Base-by-base conservation (phyloP, 2,888 invertebrate genomes). In the Eumacrocentrus americanus region DNA sequence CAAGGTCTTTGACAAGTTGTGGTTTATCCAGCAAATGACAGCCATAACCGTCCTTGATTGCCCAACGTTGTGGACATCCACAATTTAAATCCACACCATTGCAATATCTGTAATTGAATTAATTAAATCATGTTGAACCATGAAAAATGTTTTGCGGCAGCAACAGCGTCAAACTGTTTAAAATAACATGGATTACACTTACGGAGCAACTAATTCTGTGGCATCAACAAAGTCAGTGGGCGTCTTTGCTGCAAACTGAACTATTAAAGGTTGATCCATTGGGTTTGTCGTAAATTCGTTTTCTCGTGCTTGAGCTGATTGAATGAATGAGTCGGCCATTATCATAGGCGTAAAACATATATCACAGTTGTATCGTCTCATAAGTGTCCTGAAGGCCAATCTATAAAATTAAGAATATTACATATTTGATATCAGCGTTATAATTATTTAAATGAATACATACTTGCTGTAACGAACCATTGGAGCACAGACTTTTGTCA, bases 31-130 rank as follows among this genome's bases (percentile, higher is more conserved):
- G 81, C 66, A 98, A 81, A 61, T 90, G 88, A 73, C 92, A 92
- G 0, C 98, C 98, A 76, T 93, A 91, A 2, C 95, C 95, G 76
- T 94, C 92, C 67, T 91, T 87, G 81, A 93, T 90, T 0, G 97
- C 97, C 97, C 97, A 98, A 67, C 89, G 84, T 81, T 98, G 98
- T 0, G 98, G 98, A 72, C 98, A 98, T 0, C 98, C 98, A 83
- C 98, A 98, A 79, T 98, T 98, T 34, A 98, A 83, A 82, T 98
- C 98, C 1, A 97, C 91, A 4, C 98, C 98, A 83, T 93, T 91
- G 56, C 91, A 88, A 83, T 90, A 92, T 11, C 90, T 90, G 54
- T 46, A 37, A n/a, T n/a, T n/a, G n/a, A n/a, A n/a, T 44, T 2
- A 52, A 25, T 40, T 23, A n/a, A 54, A 40, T 37, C 25, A 14